phyloP scores from a whole-genome alignment of 1,140 invertebrate species.

The Drosophila quadrilineata region DNA sequence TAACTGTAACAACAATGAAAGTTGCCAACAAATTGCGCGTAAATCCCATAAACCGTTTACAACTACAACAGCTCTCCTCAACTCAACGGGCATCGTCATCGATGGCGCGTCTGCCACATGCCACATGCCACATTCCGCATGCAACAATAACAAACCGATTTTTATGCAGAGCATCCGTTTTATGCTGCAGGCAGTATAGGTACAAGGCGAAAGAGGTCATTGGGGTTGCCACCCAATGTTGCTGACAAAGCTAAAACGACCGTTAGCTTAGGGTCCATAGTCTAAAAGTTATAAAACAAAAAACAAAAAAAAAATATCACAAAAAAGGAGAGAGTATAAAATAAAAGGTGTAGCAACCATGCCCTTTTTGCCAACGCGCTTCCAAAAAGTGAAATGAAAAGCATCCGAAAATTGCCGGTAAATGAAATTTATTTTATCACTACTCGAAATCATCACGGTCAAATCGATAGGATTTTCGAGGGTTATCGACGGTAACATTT shows the following conservation, averaged over 20 bases:
- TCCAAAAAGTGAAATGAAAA: too few species aligned
- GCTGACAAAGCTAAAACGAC: conserved; percentile 66
- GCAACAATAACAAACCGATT: conserved; percentile 77
- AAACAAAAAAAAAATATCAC: conserved; percentile 3
- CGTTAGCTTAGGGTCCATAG: conserved; percentile 38
- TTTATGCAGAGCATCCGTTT: conserved; percentile 58
- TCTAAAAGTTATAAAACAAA: conserved; percentile 48
- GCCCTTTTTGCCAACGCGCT: too few species aligned
- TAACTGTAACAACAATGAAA: conserved; percentile 56
- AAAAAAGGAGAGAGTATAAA: neutral
- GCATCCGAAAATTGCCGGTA: conserved; percentile 31
- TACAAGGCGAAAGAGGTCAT: neutral
- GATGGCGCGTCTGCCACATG: conserved; percentile 29
- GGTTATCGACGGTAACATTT: conserved; percentile 32
- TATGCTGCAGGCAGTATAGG: conserved; percentile 1
- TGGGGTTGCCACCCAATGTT: neutral
- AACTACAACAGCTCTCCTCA: conserved; percentile 77
- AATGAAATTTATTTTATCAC: conserved; percentile 73
- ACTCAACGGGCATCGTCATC: conserved; percentile 60
- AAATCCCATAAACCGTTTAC: conserved; percentile 79
- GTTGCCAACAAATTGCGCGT: conserved; percentile 75
- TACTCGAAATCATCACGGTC: conserved; percentile 25
- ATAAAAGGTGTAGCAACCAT: neutral
- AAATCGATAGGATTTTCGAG: conserved; percentile 32
- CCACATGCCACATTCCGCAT: conserved; percentile 51